phyloP scores from a whole-genome alignment of 2,888 invertebrate species.

The Euzophera pinguis region DNA sequence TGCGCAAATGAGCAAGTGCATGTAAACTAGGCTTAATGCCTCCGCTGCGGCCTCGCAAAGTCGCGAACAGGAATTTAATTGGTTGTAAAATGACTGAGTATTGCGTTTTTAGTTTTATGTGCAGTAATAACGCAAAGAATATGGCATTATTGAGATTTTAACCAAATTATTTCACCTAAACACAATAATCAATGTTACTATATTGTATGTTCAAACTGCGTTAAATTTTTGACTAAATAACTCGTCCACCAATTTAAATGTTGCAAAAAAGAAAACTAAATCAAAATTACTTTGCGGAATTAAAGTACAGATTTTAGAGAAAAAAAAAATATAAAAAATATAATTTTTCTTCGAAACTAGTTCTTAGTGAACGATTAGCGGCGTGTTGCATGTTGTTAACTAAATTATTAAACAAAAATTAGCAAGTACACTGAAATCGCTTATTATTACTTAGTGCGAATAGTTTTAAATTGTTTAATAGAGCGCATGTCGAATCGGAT shows the following conservation, averaged over 20 bases:
- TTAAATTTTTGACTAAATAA: too few relatives aligned
- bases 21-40: conserved; percentile 5
- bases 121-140: not conserved
- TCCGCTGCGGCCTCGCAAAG: not conserved
- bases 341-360: too few relatives aligned
- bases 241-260: not conserved
- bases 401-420: conserved; percentile 3
- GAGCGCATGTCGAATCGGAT: not conserved
- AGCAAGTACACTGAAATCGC: not conserved
- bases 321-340: not conserved
- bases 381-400: conserved; percentile 5
- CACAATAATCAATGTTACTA: too few relatives aligned
- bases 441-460: not conserved
- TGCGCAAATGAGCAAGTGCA: not conserved
- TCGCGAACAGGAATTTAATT: not conserved
- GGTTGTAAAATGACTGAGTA: conserved; percentile 1
- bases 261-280: not conserved
- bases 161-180: too few relatives aligned
- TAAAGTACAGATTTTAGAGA: not conserved
- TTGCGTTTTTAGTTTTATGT: not conserved
- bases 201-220: too few relatives aligned
- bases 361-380: too few relatives aligned
- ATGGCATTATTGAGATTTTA: too few relatives aligned
- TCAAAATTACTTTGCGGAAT: not conserved
- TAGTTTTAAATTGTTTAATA: conserved; percentile 3